phyloP scores from a whole-genome alignment of 1,140 invertebrate genomes.

The Pygmarrhopalites habei region DNA sequence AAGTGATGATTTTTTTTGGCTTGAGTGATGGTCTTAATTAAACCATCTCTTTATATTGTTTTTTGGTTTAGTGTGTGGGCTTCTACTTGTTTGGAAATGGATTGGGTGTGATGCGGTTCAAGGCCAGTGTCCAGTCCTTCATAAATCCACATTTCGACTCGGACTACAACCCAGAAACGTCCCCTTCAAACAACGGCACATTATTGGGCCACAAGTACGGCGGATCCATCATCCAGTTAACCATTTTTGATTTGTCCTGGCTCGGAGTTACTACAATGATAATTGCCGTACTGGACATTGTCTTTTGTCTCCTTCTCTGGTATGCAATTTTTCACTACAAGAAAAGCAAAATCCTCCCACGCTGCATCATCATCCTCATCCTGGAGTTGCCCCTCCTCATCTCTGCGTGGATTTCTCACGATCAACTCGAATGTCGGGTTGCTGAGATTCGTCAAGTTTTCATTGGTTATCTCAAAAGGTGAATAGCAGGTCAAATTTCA shows the following conservation, averaged over 20 bases:
- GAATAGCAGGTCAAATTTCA: no score
- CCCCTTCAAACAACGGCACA: no score
- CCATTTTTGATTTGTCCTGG: background rate
- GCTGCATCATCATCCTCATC: background rate
- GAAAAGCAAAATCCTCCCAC: background rate
- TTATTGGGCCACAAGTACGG: no score
- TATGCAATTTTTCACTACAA: slow-evolving; percentile 1
- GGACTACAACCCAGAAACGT: background rate
- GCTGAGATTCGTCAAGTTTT: no score
- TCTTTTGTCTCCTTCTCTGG: slow-evolving; percentile 1
- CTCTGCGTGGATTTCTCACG: background rate
- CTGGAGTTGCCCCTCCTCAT: background rate
- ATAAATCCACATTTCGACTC: background rate
- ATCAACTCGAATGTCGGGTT: background rate
- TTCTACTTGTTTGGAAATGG: background rate
- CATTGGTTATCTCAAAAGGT: no score
- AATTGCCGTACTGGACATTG: background rate
- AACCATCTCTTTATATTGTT: no score
- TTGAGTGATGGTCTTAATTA: no score
- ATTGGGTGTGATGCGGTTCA: background rate
- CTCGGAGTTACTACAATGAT: background rate
- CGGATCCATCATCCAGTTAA: no score
- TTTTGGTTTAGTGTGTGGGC: background rate
- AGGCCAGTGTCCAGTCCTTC: background rate
- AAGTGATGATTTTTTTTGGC: no score